Base-by-base conservation (phyloP, 2,113 vertebrate species). In the Tachysurus fulvidraco region DNA sequence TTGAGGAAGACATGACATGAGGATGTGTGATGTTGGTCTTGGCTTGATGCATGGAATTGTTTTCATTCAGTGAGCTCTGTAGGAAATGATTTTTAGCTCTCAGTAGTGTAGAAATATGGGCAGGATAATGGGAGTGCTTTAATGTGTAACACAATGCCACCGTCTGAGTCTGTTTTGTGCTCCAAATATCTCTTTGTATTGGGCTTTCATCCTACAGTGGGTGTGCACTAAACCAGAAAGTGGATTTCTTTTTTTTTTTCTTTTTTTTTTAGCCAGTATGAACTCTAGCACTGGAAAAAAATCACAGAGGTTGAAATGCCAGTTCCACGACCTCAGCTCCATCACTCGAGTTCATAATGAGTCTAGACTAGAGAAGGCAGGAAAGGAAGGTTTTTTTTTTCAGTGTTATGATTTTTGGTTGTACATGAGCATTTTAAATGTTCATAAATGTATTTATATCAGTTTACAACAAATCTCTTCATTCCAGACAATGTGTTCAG, bases 11-110 rank as follows among this genome's bases (percentile, higher is more conserved):
- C 50, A 71, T n/a, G 80, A n/a, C 23, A 59, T 16, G 57, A 25
- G 83, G 44, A 73, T 73, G 36, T 60, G 41, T 64, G 14, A 6
- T 85, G 73, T 62, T 85, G 57, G 2, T 78, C 54, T 77, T 64
- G 57, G 57, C 69, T 84, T 71, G 69, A 76, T 60, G 19, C 2
- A 11, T 59, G 9, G 17, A 23, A 71, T 83, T 83, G 44, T 71
- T 46, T 62, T 36, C 41, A 23, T 54, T 65, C 65, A 69, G 44
- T 71, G 28, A 25, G 54, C 41, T 11, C 44, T 59, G 46, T 77
- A 54, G 44, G 46, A 50, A 77, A 25, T 77, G 46, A n/a, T 59
- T 12, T 36, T 79, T 36, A 80, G 77, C 54, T 80, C 1, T 77
- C 28, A 52, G 50, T 28, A 54, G 52, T 57, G 52, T 30, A 57